Conservation (phyloP, 1,140 invertebrate genomes). For the Octopus bimaculoides region DNA sequence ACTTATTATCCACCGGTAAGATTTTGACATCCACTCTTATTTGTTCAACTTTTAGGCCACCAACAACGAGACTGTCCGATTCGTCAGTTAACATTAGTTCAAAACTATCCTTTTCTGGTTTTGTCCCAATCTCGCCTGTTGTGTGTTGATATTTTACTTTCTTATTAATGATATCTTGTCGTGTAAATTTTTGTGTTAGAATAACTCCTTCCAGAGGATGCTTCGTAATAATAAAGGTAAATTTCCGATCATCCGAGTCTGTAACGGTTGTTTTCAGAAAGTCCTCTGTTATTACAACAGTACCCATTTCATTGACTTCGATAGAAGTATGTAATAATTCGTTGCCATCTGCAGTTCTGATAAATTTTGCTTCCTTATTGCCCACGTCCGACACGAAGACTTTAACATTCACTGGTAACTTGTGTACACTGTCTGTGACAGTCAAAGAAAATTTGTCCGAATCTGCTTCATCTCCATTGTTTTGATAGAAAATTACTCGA, state of each 20-base stretch:
- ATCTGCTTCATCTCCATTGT: constrained; percentile 43
- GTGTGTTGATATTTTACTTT: constrained; percentile 51
- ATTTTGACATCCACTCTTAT: constrained; percentile 48
- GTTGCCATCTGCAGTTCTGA: constrained; percentile 25
- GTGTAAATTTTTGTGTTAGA: constrained; percentile 47
- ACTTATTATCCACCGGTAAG: constrained; percentile 50
- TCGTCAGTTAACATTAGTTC: constrained; percentile 49
- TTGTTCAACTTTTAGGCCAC: constrained; percentile 42
- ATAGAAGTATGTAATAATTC: constrained; percentile 39
- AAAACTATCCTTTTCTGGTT: constrained; percentile 46
- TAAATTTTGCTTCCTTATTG: constrained; percentile 49
- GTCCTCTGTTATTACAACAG: constrained; percentile 35
- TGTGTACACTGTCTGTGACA: constrained; percentile 56
- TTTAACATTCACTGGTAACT: constrained; percentile 48
- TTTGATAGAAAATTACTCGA: constrained; percentile 50
- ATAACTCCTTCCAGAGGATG: constrained; percentile 43
- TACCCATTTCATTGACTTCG: constrained; percentile 46
- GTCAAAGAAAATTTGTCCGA: constrained; percentile 52
- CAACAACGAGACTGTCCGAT: constrained; percentile 44
- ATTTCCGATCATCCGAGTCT: constrained; percentile 45
- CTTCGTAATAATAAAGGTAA: constrained; percentile 48
- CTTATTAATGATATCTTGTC: constrained; percentile 45
- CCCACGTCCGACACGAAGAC: constrained; percentile 48
- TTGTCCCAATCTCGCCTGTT: constrained; percentile 49
- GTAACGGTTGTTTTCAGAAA: constrained; percentile 48